phyloP scores from a whole-genome alignment of 2,113 vertebrate species.

The Cairina moschata region DNA sequence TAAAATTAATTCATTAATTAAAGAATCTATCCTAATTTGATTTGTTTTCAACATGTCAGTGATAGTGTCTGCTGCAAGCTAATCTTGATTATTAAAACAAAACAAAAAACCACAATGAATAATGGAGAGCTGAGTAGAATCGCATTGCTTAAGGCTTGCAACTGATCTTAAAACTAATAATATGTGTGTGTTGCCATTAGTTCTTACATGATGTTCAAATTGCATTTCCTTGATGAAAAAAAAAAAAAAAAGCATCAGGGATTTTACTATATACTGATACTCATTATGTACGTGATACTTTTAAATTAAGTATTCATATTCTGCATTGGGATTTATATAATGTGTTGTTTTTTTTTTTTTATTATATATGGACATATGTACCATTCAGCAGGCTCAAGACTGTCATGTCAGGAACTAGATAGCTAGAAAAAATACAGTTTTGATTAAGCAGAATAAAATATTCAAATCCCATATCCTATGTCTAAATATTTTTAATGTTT shows the following conservation, averaged over 20 bases:
- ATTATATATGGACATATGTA: conserved; percentile 29
- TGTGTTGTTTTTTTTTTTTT: neutral
- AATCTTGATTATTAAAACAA: conserved; percentile 32
- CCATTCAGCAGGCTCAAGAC: neutral
- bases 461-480: neutral
- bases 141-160: conserved; percentile 33
- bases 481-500: neutral
- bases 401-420: neutral
- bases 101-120: neutral
- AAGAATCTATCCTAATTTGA: conserved; percentile 41
- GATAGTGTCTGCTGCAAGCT: neutral
- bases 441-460: conserved; percentile 13
- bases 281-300: neutral
- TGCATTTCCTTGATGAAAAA: neutral
- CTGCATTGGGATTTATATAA: conserved; percentile 3
- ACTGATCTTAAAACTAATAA: conserved; percentile 26
- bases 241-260: neutral
- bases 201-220: conserved; percentile 1
- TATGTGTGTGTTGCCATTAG: neutral
- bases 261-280: neutral
- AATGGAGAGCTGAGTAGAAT: neutral
- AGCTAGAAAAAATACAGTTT: neutral
- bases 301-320: conserved; percentile 22
- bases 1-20: conserved; percentile 48
- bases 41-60: conserved; percentile 34